Percentiles rank a stretch among this genome's conserved stretches.
Evolutionary conservation across 2,113 vertebrate genomes (phyloP).

Genomic region (Neolamprologus longior): DNA sequence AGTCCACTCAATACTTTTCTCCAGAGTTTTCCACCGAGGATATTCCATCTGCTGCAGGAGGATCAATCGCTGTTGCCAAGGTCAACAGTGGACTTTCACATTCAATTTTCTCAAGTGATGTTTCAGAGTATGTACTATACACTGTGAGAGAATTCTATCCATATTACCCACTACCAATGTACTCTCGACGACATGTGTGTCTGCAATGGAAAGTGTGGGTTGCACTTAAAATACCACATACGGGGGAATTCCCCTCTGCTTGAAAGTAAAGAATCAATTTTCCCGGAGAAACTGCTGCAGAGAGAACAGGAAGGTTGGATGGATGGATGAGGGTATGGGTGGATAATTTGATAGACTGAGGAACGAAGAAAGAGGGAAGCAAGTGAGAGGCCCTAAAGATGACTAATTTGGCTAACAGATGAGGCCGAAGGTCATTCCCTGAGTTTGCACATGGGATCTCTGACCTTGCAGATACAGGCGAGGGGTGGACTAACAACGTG

Average conservation of each 20-base stretch:
- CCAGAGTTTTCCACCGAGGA: background rate
- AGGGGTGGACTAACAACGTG: background rate
- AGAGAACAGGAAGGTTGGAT: background rate
- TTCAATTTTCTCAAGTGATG: background rate
- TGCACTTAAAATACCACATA: background rate
- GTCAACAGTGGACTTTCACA: background rate
- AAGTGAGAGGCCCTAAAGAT: constrained; percentile 5
- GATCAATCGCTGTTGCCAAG: background rate
- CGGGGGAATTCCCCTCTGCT: background rate
- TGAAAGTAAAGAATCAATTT: background rate
- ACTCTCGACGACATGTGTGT: background rate
- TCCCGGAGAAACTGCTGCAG: background rate
- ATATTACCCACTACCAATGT: background rate
- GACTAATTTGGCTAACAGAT: constrained; percentile 19
- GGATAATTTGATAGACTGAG: background rate
- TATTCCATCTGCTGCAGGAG: background rate
- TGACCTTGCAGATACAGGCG: background rate
- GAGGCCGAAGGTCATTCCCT: constrained; percentile 1
- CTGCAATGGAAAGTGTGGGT: background rate
- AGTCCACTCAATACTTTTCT: background rate
- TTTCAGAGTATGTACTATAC: background rate
- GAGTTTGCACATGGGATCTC: constrained; percentile 7
- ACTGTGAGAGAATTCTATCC: background rate
- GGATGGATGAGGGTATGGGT: background rate
- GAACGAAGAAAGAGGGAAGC: no score